phyloP scores from a whole-genome alignment of 2,888 invertebrate species.

The Syrista parreyssii region DNA sequence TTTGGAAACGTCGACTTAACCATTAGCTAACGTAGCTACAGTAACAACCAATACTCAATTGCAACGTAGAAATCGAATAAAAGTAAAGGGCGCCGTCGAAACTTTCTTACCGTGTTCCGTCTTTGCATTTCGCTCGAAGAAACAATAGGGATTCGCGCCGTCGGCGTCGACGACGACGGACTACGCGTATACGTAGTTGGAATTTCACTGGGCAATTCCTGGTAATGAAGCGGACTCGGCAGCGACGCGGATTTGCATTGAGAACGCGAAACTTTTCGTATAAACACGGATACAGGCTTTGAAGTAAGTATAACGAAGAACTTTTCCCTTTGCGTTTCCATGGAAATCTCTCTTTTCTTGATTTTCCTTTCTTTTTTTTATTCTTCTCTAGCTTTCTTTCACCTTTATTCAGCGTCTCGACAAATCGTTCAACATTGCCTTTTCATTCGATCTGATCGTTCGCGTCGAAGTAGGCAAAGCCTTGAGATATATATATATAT shows the following conservation, averaged over 20 bases:
- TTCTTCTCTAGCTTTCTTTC: too few species aligned
- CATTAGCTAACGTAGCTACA: not conserved
- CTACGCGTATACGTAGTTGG: not conserved
- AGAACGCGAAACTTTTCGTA: conserved; percentile 41
- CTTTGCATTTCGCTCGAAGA: conserved; percentile 22
- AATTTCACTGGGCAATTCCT: conserved; percentile 41
- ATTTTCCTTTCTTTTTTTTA: not conserved
- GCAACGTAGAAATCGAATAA: conserved; percentile 11
- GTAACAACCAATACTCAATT: not conserved
- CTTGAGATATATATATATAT: not conserved
- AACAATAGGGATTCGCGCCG: conserved; percentile 42
- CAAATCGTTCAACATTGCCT: not conserved
- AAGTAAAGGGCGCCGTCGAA: conserved; percentile 11
- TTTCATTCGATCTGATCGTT: not conserved
- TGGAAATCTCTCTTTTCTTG: not conserved
- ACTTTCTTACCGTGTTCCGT: conserved; percentile 3
- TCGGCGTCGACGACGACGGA: conserved; percentile 21
- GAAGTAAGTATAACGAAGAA: conserved; percentile 28
- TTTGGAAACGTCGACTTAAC: not conserved
- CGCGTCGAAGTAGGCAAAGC: not conserved
- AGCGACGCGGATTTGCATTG: conserved; percentile 42
- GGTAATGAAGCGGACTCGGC: conserved; percentile 34
- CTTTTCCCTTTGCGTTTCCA: conserved; percentile 38
- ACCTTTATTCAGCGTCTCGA: too few species aligned
- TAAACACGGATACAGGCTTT: conserved; percentile 38